These are phyloP conservation scores for Pemphredon lugubris DNA, from an alignment of 2,888 invertebrate genomes.

Conservation along the genomic window DNA sequence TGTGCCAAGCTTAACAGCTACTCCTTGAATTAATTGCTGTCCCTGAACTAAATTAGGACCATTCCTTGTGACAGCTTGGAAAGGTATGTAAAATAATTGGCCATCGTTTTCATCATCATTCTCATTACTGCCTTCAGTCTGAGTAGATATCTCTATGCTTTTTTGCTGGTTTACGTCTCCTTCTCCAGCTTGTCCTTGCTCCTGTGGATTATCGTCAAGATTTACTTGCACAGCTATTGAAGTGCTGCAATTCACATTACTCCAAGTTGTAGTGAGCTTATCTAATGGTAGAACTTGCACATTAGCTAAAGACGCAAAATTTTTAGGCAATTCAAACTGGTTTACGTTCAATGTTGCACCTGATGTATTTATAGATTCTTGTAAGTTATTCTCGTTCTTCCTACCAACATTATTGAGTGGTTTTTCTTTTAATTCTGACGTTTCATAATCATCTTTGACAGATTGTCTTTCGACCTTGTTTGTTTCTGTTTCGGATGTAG, in stretches of 20 bases:
- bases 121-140: constrained; percentile 79
- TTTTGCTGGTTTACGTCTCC: constrained; percentile 67
- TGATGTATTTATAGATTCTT: constrained; percentile 22
- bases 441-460: constrained; percentile 26
- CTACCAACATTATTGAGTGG: neutral
- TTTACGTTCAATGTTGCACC: constrained; percentile 47
- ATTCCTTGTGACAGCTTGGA: constrained; percentile 82
- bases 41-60: constrained; percentile 77
- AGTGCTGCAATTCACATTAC: constrained; percentile 81
- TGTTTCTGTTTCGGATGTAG: constrained; percentile 22
- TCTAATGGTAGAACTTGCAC: constrained; percentile 76
- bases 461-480: constrained; percentile 21
- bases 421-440: constrained; percentile 17
- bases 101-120: constrained; percentile 83
- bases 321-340: constrained; percentile 74
- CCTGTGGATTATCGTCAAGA: constrained; percentile 79
- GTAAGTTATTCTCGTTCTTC: constrained; percentile 53
- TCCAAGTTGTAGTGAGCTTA: constrained; percentile 77
- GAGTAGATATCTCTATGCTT: constrained; percentile 81
- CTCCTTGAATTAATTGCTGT: constrained; percentile 84
- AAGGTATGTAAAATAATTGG: constrained; percentile 86
- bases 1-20: constrained; percentile 85
- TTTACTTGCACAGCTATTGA: constrained; percentile 83
- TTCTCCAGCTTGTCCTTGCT: constrained; percentile 49
- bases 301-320: constrained; percentile 73